Evolutionary conservation across 2,113 vertebrate species (phyloP).

Genomic region (Mionectes macconnelli): DNA sequence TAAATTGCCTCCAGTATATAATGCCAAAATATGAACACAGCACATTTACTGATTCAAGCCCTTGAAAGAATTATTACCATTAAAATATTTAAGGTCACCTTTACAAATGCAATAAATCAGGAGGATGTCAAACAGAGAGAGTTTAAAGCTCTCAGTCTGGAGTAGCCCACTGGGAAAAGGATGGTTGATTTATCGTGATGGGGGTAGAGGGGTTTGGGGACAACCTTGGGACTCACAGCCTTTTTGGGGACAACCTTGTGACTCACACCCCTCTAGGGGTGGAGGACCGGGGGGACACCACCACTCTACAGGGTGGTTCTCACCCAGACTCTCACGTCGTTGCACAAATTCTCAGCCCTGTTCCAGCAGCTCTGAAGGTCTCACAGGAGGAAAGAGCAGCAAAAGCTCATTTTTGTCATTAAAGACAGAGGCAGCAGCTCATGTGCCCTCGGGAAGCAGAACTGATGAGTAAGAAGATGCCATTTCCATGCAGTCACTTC

Average conservation of each 20-base stretch:
- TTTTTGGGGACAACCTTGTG: not conserved
- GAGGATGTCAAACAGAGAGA: slow-evolving; percentile 48
- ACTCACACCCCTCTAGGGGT: not conserved
- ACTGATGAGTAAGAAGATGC: slow-evolving; percentile 48
- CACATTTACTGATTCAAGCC: slow-evolving; percentile 64
- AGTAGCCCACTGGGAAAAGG: not conserved
- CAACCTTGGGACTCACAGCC: not conserved
- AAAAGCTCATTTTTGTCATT: not conserved
- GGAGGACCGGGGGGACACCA: not conserved
- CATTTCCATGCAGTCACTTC: slow-evolving; percentile 16
- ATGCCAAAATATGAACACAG: slow-evolving; percentile 68
- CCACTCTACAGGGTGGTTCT: not conserved
- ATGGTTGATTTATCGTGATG: not conserved
- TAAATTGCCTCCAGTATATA: slow-evolving; percentile 68
- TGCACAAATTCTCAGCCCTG: accelerated
- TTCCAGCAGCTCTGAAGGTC: not conserved
- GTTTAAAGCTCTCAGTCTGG: not conserved
- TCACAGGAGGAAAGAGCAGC: not conserved
- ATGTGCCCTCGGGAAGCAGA: slow-evolving; percentile 13
- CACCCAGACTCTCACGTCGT: not conserved
- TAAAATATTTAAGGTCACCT: slow-evolving; percentile 74
- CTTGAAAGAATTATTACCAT: slow-evolving; percentile 73
- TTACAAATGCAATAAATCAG: slow-evolving; percentile 68
- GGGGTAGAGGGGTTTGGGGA: not conserved
- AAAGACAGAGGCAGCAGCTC: not conserved